phyloP scores from a whole-genome alignment of 2,888 invertebrate species.

The Chirona hameri region DNA sequence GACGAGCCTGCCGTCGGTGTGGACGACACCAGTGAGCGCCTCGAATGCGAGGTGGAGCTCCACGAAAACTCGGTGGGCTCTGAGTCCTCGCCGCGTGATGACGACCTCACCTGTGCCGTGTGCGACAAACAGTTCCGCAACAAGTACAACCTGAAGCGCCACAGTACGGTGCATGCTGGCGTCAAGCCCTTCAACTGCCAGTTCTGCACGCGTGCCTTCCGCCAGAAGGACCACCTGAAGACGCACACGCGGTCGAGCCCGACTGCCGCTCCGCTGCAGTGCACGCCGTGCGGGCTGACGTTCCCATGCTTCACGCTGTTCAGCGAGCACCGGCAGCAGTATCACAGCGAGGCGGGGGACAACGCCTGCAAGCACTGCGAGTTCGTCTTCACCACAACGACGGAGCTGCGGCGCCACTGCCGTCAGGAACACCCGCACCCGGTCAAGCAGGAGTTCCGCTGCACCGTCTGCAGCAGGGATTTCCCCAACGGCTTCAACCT shows the following conservation, averaged over 20 bases:
- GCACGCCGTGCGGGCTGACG: constrained; percentile 28
- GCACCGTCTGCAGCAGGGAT: constrained; percentile 13
- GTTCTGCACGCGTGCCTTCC: constrained; percentile 28
- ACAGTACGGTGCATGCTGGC: constrained; percentile 29
- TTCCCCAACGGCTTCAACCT: constrained; percentile 30
- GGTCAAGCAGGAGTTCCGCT: constrained; percentile 29
- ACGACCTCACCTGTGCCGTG: constrained; percentile 12
- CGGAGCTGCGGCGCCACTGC: constrained; percentile 30
- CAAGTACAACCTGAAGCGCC: constrained; percentile 30
- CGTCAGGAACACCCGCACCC: constrained; percentile 27
- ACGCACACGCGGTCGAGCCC: constrained; percentile 23
- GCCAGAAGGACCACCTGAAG: constrained; percentile 31
- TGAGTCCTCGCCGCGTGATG: not conserved
- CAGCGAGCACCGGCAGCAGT: constrained; percentile 27
- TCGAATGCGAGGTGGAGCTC: constrained; percentile 28
- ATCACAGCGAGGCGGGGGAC: constrained; percentile 29
- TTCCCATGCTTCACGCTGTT: constrained; percentile 27
- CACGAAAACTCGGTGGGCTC: not conserved
- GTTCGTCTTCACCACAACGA: not conserved
- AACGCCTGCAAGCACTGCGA: constrained; percentile 29
- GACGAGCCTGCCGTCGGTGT: not conserved
- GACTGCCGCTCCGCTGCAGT: constrained; percentile 11
- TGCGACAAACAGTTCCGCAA: constrained; percentile 24
- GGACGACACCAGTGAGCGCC: not conserved
- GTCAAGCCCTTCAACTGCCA: constrained; percentile 13